Base-by-base conservation (phyloP, 2,113 vertebrate genomes). In the Tachysurus fulvidraco region DNA sequence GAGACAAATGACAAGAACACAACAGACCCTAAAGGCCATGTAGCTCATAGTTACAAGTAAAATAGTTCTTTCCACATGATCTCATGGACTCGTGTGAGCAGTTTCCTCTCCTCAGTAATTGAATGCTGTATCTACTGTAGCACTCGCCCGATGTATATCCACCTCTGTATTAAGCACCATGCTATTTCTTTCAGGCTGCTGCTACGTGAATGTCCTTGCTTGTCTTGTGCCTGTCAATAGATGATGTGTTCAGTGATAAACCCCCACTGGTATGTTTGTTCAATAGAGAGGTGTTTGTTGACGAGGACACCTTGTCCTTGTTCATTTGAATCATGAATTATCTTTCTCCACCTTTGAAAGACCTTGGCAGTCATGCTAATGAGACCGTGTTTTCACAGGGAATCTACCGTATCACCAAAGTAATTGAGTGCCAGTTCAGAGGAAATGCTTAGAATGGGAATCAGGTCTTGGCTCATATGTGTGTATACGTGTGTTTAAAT, bases 351-450 rank as follows among this genome's bases (percentile, higher is more conserved):
- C 41, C 64, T 71, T 50, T 60, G 73, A 77, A 86, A 65, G 84
- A 50, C 59, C 67, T 79, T 25, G 28, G 65, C 65, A 62, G 41
- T 55, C 84, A 83, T 88, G 80, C 80, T 89, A 87, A 87, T 89
- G 69, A 77, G 60, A 16, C 30, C 23, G n/a, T 82, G 78, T 85
- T 83, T 50, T 81, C 76, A 41, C 30, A 62, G n/a, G 60, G 83
- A 77, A 83, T 82, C 55, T 65, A 89, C 78, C 83, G 19, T 81
- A 74, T 85, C 57, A 50, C 30, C 83, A 62, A 9, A 25, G 41
- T 85, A 82, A 88, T 76, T 74, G 71, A 85, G 46, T 65, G 67
- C 30, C 67, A 41, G n/a, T 69, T 67, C 69, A 67, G 73, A 67
- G 78, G 78, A 81, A 54, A 74, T 62, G 50, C 60, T 84, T 65